These are phyloP conservation scores for Chaenogobius annularis DNA, from an alignment of 2,113 vertebrate species.

Conservation along the genomic window DNA sequence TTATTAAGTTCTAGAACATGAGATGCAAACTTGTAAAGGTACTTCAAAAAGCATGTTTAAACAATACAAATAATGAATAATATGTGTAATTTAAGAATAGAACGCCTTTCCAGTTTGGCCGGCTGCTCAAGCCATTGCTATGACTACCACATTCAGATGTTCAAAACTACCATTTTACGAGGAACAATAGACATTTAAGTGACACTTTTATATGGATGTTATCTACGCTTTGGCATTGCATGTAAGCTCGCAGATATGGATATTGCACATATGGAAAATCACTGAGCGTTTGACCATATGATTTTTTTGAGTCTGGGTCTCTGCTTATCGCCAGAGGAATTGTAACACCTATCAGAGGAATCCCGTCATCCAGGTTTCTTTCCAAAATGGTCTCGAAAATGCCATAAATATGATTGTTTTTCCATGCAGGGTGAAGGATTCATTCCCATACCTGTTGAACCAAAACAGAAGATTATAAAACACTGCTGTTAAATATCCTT, in stretches of 20 bases:
- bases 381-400: constrained; percentile 7
- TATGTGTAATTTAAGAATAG: too few relatives aligned
- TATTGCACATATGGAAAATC: constrained; percentile 29
- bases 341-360: constrained; percentile 7
- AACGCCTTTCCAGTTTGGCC: not conserved
- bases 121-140: not conserved
- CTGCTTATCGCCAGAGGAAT: constrained; percentile 32
- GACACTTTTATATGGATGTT: constrained; percentile 24
- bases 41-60: too few relatives aligned
- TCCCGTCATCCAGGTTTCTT: not conserved
- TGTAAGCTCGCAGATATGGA: constrained; percentile 25
- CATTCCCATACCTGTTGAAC: constrained; percentile 37
- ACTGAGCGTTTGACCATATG: not conserved
- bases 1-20: too few relatives aligned
- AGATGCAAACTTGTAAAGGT: too few relatives aligned
- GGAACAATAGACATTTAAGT: constrained; percentile 3
- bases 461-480: constrained; percentile 30
- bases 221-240: constrained; percentile 22
- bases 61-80: too few relatives aligned
- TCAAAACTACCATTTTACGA: constrained; percentile 23
- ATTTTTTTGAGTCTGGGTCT: not conserved
- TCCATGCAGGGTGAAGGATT: constrained; percentile 31
- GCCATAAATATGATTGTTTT: constrained; percentile 54
- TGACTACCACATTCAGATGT: not conserved
- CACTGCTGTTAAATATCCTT: constrained; percentile 16